Conservation (phyloP, 2,113 vertebrate genomes). For the Columba janthina region DNA sequence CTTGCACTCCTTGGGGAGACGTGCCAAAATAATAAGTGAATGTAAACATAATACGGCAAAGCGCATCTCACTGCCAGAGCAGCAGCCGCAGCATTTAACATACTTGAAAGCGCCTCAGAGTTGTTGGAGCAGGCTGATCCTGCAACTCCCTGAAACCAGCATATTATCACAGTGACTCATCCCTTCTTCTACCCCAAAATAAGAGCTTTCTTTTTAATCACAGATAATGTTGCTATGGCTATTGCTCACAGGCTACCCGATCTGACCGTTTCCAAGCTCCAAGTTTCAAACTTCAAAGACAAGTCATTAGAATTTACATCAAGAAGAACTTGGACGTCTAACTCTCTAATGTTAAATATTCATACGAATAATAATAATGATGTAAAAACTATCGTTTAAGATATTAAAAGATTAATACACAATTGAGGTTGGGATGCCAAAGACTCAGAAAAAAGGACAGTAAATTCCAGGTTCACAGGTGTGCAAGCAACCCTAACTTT, state of each 20-base stretch:
- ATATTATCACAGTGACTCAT: slow-evolving; percentile 39
- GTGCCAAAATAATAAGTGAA: slow-evolving; percentile 48
- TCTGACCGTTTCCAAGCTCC: not conserved
- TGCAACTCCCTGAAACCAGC: not conserved
- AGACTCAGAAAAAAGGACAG: not conserved
- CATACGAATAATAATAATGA: not conserved
- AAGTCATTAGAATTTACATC: not conserved
- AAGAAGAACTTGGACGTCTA: not conserved
- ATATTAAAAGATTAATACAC: not conserved
- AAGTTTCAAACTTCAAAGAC: not conserved
- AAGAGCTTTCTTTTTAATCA: slow-evolving; percentile 3
- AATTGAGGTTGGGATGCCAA: not conserved
- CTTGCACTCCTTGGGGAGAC: not conserved
- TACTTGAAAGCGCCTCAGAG: slow-evolving; percentile 22
- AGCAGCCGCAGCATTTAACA: not conserved
- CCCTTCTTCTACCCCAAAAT: not conserved
- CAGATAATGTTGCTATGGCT: not conserved
- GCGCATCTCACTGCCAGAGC: slow-evolving; percentile 7
- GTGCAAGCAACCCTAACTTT: not conserved
- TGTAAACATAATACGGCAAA: slow-evolving; percentile 25
- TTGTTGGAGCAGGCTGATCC: slow-evolving; percentile 4
- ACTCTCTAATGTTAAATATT: not conserved
- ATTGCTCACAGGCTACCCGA: not conserved
- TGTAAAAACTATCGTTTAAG: not conserved
- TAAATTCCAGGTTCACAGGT: not conserved